Conservation (phyloP, 2,888 invertebrate species). For the Pristionchus exspectatus region DNA sequence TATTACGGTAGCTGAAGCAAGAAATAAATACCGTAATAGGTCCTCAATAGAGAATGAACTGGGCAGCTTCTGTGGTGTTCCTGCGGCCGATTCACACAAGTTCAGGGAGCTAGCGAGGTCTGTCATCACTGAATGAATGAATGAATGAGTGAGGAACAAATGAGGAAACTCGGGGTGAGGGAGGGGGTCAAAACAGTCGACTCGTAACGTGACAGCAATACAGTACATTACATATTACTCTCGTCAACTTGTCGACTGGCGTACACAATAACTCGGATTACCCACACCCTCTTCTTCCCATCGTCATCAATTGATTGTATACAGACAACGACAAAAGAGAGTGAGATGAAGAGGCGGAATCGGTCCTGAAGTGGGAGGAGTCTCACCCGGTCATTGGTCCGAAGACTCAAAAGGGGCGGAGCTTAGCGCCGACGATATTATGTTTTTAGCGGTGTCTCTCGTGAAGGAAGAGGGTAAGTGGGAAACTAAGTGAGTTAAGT, state of each 20-base stretch:
- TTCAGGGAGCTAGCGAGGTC: conserved; percentile 13
- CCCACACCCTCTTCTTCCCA: neutral
- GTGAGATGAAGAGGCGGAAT: neutral
- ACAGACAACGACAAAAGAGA: conserved; percentile 24
- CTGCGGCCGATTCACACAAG: neutral
- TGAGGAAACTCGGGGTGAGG: neutral
- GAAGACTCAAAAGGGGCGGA: neutral
- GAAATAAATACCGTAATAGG: conserved; percentile 30
- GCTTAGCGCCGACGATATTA: conserved; percentile 26
- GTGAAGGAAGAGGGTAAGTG: conserved; percentile 29
- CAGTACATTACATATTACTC: conserved; percentile 25
- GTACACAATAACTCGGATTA: conserved; percentile 40
- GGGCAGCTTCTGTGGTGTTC: neutral
- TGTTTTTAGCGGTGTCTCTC: conserved; percentile 40
- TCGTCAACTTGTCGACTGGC: neutral
- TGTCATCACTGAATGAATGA: neutral
- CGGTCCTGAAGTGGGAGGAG: conserved; percentile 38
- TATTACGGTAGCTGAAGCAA: neutral
- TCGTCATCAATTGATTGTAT: neutral
- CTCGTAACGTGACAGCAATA: conserved; percentile 30
- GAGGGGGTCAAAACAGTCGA: conserved; percentile 18
- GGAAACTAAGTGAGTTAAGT: conserved; percentile 50
- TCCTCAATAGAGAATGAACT: conserved; percentile 29
- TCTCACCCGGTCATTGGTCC: neutral
- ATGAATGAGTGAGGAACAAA: neutral